A percentile compares a stretch with the other conserved stretches of the same genome.
Conservation (phyloP, 2,113 vertebrate genomes). For the Gallinago undulata region DNA sequence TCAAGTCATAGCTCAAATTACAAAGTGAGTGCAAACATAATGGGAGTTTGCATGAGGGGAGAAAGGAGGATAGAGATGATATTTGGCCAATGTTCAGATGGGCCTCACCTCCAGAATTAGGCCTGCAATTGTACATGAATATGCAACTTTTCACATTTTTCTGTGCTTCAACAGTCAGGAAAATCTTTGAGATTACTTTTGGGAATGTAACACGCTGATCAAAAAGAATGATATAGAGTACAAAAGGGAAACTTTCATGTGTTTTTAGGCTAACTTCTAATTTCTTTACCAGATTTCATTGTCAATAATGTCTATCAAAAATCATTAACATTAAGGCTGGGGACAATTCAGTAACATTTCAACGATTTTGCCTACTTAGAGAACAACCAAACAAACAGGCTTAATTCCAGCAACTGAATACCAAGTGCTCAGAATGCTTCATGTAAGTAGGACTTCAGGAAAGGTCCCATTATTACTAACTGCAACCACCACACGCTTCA, state of each 20-base stretch:
- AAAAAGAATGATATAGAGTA: background rate
- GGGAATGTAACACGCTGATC: background rate
- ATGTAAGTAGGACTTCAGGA: background rate
- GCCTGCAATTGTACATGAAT: background rate
- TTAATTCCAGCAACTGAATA: background rate
- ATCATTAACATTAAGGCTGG: background rate
- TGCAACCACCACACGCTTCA: background rate
- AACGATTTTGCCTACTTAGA: background rate
- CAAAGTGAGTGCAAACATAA: slow-evolving; percentile 3
- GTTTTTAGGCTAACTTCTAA: background rate
- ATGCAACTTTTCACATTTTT: background rate
- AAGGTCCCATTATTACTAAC: background rate
- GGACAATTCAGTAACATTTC: background rate
- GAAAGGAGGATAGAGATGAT: background rate
- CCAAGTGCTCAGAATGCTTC: background rate
- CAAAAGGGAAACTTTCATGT: background rate
- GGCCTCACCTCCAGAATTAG: background rate
- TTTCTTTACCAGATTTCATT: background rate
- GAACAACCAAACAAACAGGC: background rate
- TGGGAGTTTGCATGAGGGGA: background rate
- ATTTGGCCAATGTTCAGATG: background rate
- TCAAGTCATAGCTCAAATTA: slow-evolving; percentile 13
- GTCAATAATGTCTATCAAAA: background rate
- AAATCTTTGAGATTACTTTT: background rate
- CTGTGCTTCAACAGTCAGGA: background rate